These are phyloP conservation scores for Phymastichus coffea DNA, from an alignment of 1,140 invertebrate species.

Conservation along the genomic window DNA sequence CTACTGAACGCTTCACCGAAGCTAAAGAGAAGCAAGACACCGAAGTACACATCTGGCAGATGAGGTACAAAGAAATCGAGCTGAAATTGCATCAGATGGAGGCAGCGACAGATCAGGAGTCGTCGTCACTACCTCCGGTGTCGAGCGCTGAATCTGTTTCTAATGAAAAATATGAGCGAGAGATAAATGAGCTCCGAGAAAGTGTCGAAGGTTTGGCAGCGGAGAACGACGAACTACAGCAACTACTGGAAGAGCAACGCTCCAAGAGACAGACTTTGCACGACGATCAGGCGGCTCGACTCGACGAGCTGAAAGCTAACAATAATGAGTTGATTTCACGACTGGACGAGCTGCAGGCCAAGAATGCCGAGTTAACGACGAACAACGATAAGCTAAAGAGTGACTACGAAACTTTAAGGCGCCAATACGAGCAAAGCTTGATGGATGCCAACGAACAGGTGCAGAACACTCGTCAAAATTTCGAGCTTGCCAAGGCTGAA, in stretches of 20 bases:
- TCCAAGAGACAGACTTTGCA: constrained; percentile 37
- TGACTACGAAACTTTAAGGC: constrained; percentile 38
- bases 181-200: constrained; percentile 56
- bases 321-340: constrained; percentile 32
- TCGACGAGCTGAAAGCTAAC: constrained; percentile 20
- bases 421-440: constrained; percentile 41
- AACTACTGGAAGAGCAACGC: constrained; percentile 63
- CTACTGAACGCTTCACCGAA: constrained; percentile 76
- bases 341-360: constrained; percentile 31
- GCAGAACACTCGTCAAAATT: constrained; percentile 34
- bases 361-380: constrained; percentile 34
- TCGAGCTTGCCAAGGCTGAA: constrained; percentile 38
- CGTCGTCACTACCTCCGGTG: constrained; percentile 6
- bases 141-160: constrained; percentile 24
- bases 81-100: constrained; percentile 57
- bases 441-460: constrained; percentile 45
- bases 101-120: neutral
- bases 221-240: constrained; percentile 73
- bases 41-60: constrained; percentile 64
- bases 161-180: constrained; percentile 44
- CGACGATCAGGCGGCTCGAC: neutral
- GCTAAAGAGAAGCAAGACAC: constrained; percentile 79
- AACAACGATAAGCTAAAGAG: constrained; percentile 38
- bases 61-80: constrained; percentile 66
- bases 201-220: constrained; percentile 63